Conservation (phyloP, 2,113 vertebrate genomes). For the Pitta sordida region DNA sequence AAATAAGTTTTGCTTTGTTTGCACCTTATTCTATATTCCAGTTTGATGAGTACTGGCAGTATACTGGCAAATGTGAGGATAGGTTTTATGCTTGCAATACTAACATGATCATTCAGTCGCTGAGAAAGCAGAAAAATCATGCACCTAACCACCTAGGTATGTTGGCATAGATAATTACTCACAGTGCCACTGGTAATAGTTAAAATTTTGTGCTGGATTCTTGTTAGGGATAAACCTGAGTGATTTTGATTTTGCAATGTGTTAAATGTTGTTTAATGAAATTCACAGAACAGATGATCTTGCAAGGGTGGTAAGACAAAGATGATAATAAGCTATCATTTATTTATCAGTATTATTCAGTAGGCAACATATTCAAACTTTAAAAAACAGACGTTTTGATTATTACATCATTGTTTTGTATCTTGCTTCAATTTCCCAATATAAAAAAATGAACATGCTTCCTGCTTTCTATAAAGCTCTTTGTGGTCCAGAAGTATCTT, state of each 20-base stretch:
- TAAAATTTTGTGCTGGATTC: background rate
- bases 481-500: background rate
- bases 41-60: background rate
- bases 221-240: background rate
- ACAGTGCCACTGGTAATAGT: background rate
- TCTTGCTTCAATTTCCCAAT: background rate
- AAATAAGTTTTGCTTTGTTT: constrained; percentile 29
- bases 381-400: background rate
- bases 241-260: background rate
- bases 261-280: background rate
- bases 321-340: background rate
- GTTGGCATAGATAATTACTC: background rate
- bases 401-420: background rate
- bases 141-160: background rate
- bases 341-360: background rate
- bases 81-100: background rate
- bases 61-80: background rate
- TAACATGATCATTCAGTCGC: background rate
- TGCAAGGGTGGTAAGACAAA: background rate
- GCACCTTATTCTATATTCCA: background rate
- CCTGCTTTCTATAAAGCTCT: background rate
- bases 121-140: background rate
- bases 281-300: background rate
- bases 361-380: background rate
- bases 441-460: background rate